Conservation (phyloP, 2,113 vertebrate species). For the Litocranius walleri region DNA sequence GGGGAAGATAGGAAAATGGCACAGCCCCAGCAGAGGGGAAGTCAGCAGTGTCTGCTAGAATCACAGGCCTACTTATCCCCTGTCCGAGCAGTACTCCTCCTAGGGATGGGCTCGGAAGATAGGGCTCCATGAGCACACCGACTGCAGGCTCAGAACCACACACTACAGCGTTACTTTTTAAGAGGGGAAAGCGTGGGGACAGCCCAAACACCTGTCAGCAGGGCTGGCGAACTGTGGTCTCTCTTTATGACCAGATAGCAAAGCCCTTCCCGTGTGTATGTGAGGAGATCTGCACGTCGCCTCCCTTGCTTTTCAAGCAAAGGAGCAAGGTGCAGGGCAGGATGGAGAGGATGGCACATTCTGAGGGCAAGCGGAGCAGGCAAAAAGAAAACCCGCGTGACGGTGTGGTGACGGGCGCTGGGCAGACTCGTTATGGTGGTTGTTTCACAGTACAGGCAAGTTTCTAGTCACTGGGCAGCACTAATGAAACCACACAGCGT, state of each 20-base stretch:
- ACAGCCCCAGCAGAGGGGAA: no score
- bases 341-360: not conserved
- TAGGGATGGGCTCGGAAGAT: not conserved
- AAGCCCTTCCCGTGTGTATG: not conserved
- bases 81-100: not conserved
- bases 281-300: not conserved
- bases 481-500: accelerated
- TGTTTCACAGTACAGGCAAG: accelerated
- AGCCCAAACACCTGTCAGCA: not conserved
- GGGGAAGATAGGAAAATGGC: not conserved
- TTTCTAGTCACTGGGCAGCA: accelerated
- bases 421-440: accelerated
- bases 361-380: not conserved
- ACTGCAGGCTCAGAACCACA: not conserved
- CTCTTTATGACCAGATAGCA: accelerated
- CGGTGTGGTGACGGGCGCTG: not conserved
- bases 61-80: not conserved
- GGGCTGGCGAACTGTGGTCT: not conserved
- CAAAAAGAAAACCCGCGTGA: not conserved
- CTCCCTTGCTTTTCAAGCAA: not conserved
- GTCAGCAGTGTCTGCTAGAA: not conserved
- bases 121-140: accelerated
- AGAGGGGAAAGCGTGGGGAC: not conserved
- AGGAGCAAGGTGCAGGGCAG: not conserved
- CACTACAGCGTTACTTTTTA: not conserved